These are phyloP conservation scores for Temnothorax unifasciatus DNA, from an alignment of 2,888 invertebrate species.

Conservation along the genomic window DNA sequence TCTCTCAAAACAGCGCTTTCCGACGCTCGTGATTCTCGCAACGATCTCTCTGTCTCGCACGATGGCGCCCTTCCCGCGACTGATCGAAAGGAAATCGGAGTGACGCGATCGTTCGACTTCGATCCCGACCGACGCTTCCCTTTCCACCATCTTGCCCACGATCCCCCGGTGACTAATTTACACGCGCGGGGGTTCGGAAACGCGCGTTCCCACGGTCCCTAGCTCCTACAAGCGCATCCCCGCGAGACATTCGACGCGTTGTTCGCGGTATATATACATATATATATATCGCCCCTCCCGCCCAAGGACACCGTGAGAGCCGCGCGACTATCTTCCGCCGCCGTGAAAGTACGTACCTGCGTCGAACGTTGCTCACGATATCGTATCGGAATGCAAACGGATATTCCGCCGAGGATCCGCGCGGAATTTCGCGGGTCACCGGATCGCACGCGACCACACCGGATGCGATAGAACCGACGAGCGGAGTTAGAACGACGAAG, in stretches of 20 bases:
- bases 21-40: background rate
- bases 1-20: background rate
- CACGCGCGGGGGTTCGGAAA: background rate
- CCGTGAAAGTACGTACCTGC: slow-evolving; percentile 62
- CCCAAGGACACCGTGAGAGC: background rate
- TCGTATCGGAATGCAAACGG: slow-evolving; percentile 47
- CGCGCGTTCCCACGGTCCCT: background rate
- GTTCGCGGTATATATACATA: too few species aligned
- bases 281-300: too few species aligned
- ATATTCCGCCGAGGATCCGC: background rate
- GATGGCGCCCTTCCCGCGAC: background rate
- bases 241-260: too few species aligned
- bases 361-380: slow-evolving; percentile 61
- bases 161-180: slow-evolving; percentile 45
- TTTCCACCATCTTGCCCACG: slow-evolving; percentile 71
- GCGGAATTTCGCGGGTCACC: background rate
- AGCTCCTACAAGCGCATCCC: background rate
- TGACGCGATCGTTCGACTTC: slow-evolving; percentile 70
- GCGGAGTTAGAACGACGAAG: slow-evolving; percentile 29
- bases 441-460: slow-evolving; percentile 21
- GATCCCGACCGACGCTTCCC: slow-evolving; percentile 59
- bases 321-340: background rate
- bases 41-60: background rate
- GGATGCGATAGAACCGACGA: background rate
- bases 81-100: background rate